Evolutionary conservation across 2,797 vertebrate species (phyloP), one percentile per base, ranked within the genome.

Genomic region (Spinus olivaceus): DNA sequence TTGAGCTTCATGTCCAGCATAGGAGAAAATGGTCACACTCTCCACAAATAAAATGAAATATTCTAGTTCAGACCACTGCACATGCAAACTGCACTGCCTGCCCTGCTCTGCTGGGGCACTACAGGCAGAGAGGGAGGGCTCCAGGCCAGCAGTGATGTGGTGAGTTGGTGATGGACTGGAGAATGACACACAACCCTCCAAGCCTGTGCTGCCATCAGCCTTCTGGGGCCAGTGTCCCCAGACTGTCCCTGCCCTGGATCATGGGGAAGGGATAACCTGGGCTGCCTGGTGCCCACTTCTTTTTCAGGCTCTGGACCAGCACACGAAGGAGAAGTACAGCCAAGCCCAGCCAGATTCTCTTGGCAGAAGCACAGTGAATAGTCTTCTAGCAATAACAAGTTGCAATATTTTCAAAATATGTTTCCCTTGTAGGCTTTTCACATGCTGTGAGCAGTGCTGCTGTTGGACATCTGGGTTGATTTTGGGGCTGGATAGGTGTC

Each of bases 81-180:
- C 32, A 25, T 23, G 8, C 32, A 64, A 89, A 35, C 49, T 30
- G 20, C 28, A 14, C 18, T 53, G 49, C 18, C 41, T 14, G 10
- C 24, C 4, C 20, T 85, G 53, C 37, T 46, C 37, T 53, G 49
- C 7, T 0, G 41, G 39, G 32, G 39, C 32, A 42, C 33, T 8
- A 18, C 2, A 82, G 51, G 44, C 22, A 82, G 37, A 46, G 67
- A 50, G 24, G 5, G 15, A n/a, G 12, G 18, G 28, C 65, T 72
- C 22, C 16, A 7, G 7, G 17, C 4, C 39, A 35, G 23, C 70
- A 70, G 8, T 3, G 14, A 7, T 2, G 13, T 18, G 5, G 0
- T 27, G 23, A 37, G 3, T 2, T 41, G 50, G 18, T 70, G 44
- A 35, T 65, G 33, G 18, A 50, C 42, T 49, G 77, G 17, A 80